Conservation (phyloP, 2,113 vertebrate species). For the Oryzias melastigma region DNA sequence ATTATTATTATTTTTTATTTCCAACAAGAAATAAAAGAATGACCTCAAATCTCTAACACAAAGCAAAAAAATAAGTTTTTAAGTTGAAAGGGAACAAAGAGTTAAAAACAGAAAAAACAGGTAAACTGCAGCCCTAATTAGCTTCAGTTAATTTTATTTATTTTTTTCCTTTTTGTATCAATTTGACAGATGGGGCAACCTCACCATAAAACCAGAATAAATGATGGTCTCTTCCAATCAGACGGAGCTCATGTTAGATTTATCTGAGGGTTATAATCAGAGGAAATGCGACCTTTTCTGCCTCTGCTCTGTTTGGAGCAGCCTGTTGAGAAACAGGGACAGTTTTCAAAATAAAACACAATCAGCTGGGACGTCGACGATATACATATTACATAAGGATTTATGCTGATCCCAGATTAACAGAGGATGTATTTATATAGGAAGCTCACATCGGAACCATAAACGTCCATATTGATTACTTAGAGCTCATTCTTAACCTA, state of each 20-base stretch:
- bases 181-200: too few species aligned
- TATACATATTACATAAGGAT: constrained; percentile 22
- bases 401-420: constrained; percentile 16
- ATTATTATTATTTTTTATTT: too few species aligned
- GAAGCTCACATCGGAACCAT: constrained; percentile 26
- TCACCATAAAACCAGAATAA: neutral
- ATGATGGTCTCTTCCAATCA: constrained; percentile 49
- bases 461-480: neutral
- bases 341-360: constrained; percentile 24
- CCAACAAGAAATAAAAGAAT: too few species aligned
- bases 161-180: too few species aligned
- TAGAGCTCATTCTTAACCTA: too few species aligned
- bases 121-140: constrained; percentile 50
- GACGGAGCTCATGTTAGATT: constrained; percentile 57
- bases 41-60: neutral
- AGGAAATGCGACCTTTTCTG: constrained; percentile 65
- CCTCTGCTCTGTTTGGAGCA: constrained; percentile 30
- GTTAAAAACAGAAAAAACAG: constrained; percentile 34
- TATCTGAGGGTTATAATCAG: constrained; percentile 60
- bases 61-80: neutral
- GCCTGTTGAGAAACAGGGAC: constrained; percentile 31
- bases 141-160: constrained; percentile 9
- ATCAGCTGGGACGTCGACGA: constrained; percentile 40
- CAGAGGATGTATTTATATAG: constrained; percentile 6
- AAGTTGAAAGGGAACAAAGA: too few species aligned